Base-by-base conservation (phyloP, 2,113 vertebrate genomes). In the Danionella cerebrum region DNA sequence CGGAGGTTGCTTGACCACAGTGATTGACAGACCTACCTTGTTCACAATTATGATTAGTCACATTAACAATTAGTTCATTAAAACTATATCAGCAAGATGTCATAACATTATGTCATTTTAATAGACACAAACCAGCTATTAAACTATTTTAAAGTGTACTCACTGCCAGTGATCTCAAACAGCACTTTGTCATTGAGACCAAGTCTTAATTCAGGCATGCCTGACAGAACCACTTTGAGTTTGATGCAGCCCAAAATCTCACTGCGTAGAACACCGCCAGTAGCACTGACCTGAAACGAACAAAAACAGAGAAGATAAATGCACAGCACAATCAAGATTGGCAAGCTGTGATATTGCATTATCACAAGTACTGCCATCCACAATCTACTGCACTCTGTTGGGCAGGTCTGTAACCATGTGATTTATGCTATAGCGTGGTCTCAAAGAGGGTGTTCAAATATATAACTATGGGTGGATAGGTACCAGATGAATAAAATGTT, bases 151-250 rank as follows among this genome's bases (percentile, higher is more conserved):
- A 51, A 21, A 42, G 50, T 39, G 8, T 58, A 88, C 93, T 93
- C 80, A 95, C 93, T 89, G 67, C 94, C 93, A 2, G 92, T 94
- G 75, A 93, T 90, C 79, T 95, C 91, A 39, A 95, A 95, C 69
- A 96, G 90, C 70, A 95, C 90, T 55, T 93, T 91, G 81, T 96
- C 94, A 4, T 96, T 96, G 70, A 96, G 85, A 47, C 93, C 94
- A 31, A 95, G 82, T 50, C 94, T 80, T 50, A 96, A 87, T 75
- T 96, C 94, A 0, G 94, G 94, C 94, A 96, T 96, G 45, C 93
- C 93, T 0, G 94, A 94, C 45, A 96, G 86, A 60, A 94, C 88
- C 6, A 93, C 92, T 80, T 91, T 92, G 63, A 96, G 89, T 74
- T 92, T 93, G 75, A 96, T 88, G 78, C 76, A 83, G 60, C 94